phyloP scores from a whole-genome alignment of 2,888 invertebrate species.

The Mycalesis mineus region DNA sequence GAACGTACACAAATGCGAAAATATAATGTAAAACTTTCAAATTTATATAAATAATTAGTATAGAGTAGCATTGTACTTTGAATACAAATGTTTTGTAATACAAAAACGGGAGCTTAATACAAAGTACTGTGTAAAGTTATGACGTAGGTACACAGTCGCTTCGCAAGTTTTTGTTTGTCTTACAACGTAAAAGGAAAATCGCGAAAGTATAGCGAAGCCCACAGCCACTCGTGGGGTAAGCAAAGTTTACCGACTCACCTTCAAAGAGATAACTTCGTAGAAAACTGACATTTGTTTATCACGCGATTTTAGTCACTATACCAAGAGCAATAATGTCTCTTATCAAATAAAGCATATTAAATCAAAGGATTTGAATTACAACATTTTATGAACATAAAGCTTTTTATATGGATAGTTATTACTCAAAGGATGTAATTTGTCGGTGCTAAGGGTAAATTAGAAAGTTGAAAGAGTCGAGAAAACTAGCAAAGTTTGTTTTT shows the following conservation, averaged over 20 bases:
- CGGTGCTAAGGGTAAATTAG: no score
- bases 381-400: background rate
- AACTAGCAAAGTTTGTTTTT: no score
- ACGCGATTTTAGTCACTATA: background rate
- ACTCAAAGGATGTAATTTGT: no score
- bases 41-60: no score
- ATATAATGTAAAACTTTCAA: no score
- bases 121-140: no score
- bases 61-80: no score
- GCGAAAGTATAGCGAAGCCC: conserved; percentile 2
- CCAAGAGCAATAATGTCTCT: background rate
- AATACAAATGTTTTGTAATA: no score
- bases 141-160: no score
- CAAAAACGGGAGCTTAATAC: no score
- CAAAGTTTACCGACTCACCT: conserved; percentile 10
- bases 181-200: conserved; percentile 7
- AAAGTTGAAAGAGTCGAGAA: no score
- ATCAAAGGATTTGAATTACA: conserved; percentile 3
- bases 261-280: conserved; percentile 6
- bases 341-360: background rate
- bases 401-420: background rate
- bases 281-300: conserved; percentile 7
- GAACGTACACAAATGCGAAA: no score
- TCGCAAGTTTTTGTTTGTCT: conserved; percentile 4
- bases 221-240: background rate